phyloP scores from a whole-genome alignment of 2,888 invertebrate genomes.

The Hofmannophila pseudospretella region DNA sequence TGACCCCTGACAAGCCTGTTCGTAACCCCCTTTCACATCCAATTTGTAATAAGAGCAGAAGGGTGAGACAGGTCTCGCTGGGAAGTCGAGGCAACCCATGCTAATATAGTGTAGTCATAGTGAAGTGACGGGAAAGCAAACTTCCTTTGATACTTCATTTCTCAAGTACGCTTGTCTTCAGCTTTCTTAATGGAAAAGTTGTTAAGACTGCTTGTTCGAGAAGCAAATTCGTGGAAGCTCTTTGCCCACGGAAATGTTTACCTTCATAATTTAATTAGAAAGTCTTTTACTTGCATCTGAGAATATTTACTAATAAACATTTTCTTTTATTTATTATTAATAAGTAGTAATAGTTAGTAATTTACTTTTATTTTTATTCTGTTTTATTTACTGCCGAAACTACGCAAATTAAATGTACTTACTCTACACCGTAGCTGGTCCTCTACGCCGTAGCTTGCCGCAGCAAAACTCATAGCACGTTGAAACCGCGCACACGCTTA shows the following conservation, averaged over 20 bases:
- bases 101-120: conserved; percentile 42
- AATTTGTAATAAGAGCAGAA: conserved; percentile 13
- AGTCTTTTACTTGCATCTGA: background rate
- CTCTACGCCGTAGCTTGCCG: no score
- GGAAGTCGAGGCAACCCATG: conserved; percentile 32
- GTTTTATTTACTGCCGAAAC: no score
- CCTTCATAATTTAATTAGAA: conserved; percentile 2
- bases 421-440: no score
- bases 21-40: conserved; percentile 10
- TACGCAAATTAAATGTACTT: no score
- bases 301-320: no score
- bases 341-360: no score
- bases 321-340: no score
- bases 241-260: background rate
- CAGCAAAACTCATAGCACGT: no score
- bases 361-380: no score
- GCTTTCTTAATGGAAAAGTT: conserved; percentile 34
- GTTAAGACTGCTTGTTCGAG: conserved; percentile 3
- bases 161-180: conserved; percentile 30
- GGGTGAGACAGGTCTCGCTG: conserved; percentile 21
- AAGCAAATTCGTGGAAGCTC: conserved; percentile 1
- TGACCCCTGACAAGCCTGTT: conserved; percentile 26
- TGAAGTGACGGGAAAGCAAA: conserved; percentile 48
- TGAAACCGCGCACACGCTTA: no score
- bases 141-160: conserved; percentile 48